These are phyloP conservation scores for Salvelinus fontinalis DNA, from an alignment of 2,113 vertebrate species.

Conservation along the genomic window DNA sequence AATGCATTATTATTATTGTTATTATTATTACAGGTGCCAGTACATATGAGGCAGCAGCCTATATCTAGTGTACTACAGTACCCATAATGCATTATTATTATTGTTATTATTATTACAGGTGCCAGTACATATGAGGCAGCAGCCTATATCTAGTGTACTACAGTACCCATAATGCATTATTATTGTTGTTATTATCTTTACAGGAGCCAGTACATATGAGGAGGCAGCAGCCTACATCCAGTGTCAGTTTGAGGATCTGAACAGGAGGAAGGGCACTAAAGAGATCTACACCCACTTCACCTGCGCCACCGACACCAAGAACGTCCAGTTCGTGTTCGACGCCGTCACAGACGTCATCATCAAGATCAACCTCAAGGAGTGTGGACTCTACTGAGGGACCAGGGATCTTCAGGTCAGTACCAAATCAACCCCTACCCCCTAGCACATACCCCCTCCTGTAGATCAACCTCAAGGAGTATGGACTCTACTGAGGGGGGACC, in stretches of 20 bases:
- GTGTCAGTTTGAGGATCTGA: slow-evolving; percentile 94
- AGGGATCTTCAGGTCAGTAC: too few relatives aligned
- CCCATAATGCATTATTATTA: too few relatives aligned
- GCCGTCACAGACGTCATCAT: slow-evolving; percentile 98
- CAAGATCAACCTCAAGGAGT: slow-evolving; percentile 95
- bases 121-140: slow-evolving; percentile 89
- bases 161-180: too few relatives aligned
- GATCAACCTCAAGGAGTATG: too few relatives aligned
- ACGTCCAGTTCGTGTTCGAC: slow-evolving; percentile 98
- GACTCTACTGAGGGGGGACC: not conserved
- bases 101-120: slow-evolving; percentile 63
- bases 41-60: slow-evolving; percentile 88
- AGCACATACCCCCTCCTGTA: too few relatives aligned
- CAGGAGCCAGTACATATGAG: slow-evolving; percentile 89
- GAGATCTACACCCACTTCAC: slow-evolving; percentile 99
- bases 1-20: too few relatives aligned
- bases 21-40: slow-evolving; percentile 75
- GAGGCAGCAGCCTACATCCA: slow-evolving; percentile 93
- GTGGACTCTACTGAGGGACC: slow-evolving; percentile 88
- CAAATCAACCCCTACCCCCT: too few relatives aligned
- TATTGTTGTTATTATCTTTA: too few relatives aligned
- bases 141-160: slow-evolving; percentile 85
- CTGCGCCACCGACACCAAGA: slow-evolving; percentile 98
- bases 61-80: slow-evolving; percentile 81
- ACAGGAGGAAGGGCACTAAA: slow-evolving; percentile 91